Percentiles rank a stretch among this genome's conserved stretches.
Conservation (phyloP, 2,113 vertebrate species). For the Numenius arquata region DNA sequence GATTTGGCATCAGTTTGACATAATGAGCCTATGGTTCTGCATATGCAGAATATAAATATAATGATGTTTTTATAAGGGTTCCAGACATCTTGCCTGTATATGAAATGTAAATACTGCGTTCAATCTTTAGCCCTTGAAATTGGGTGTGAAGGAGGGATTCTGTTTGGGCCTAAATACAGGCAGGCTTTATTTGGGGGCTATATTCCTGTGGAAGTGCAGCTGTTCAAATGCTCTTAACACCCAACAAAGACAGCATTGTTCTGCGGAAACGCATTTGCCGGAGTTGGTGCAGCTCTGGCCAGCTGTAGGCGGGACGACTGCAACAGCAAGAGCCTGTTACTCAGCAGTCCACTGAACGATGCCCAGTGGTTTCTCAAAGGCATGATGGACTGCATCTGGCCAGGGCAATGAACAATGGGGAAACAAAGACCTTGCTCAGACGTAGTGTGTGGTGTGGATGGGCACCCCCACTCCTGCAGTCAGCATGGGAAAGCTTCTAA, state of each 20-base stretch:
- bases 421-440: neutral
- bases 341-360: neutral
- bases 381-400: neutral
- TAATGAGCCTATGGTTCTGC: conserved; percentile 33
- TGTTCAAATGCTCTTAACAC: neutral
- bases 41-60: conserved; percentile 47
- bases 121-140: conserved; percentile 12
- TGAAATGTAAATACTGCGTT: conserved; percentile 40
- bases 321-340: neutral
- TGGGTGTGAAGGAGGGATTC: conserved; percentile 20
- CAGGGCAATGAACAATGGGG: neutral
- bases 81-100: conserved; percentile 19
- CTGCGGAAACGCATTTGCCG: fast-evolving
- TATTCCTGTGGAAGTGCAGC: conserved; percentile 25
- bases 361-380: neutral
- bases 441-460: fast-evolving
- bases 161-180: conserved; percentile 44
- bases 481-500: neutral
- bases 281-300: neutral
- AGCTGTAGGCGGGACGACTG: neutral
- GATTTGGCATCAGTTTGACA: conserved; percentile 33
- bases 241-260: conserved; percentile 56
- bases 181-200: conserved; percentile 29
- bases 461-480: neutral
- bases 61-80: conserved; percentile 58